These are phyloP conservation scores for Spodoptera exigua DNA, from an alignment of 2,888 invertebrate species.

Conservation along the genomic window DNA sequence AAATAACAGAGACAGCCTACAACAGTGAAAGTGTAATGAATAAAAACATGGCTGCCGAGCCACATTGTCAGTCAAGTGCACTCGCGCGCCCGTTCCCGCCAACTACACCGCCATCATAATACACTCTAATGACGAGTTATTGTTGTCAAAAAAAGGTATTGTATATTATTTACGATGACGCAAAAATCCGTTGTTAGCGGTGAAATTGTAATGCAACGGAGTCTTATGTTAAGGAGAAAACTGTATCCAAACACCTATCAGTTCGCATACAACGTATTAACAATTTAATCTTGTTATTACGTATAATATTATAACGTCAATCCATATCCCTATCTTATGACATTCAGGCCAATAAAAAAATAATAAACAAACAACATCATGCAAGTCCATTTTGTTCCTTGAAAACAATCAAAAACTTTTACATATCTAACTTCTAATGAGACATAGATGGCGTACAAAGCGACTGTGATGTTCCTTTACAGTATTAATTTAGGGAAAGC, in stretches of 20 bases:
- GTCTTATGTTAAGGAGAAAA: conserved; percentile 25
- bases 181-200: conserved; percentile 37
- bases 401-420: neutral
- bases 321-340: too few species aligned
- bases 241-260: conserved; percentile 15
- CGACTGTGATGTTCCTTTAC: conserved; percentile 82
- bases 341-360: too few species aligned
- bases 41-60: conserved; percentile 65
- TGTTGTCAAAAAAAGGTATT: conserved; percentile 52
- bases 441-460: conserved; percentile 64
- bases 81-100: conserved; percentile 25
- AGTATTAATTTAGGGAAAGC: conserved; percentile 75
- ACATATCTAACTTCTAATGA: neutral
- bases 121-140: conserved; percentile 49
- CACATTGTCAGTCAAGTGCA: conserved; percentile 61
- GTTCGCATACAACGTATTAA: conserved; percentile 1
- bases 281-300: neutral
- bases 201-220: conserved; percentile 38
- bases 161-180: conserved; percentile 47
- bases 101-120: conserved; percentile 49
- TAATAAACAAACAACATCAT: too few species aligned
- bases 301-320: too few species aligned
- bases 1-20: conserved; percentile 63
- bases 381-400: too few species aligned
- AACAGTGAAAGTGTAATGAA: conserved; percentile 69